Conservation (phyloP, 2,797 vertebrate genomes). For the Syngnathus rostellatus region DNA sequence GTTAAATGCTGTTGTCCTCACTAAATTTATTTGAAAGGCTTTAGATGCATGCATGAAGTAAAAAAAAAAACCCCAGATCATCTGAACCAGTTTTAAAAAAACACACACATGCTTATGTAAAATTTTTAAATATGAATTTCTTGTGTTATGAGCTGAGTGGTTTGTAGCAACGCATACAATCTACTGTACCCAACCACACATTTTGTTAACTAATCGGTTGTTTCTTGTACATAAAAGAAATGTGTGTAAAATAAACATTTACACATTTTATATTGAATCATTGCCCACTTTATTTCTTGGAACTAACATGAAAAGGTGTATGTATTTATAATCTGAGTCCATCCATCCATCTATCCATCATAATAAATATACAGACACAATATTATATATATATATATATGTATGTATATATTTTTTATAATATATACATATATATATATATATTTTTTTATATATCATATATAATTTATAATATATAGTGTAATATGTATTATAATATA, state of each 20-base stretch:
- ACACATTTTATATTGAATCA: neutral
- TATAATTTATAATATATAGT: no score
- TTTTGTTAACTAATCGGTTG: neutral
- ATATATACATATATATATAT: no score
- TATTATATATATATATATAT: no score
- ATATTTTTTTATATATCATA: no score
- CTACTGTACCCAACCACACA: neutral
- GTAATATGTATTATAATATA: no score
- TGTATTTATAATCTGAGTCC: no score
- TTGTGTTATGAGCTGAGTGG: constrained; percentile 38
- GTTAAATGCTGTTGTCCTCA: constrained; percentile 66
- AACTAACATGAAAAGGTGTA: no score
- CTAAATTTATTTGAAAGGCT: constrained; percentile 61
- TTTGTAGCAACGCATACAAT: constrained; percentile 15
- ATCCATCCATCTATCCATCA: no score
- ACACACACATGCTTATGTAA: constrained; percentile 50
- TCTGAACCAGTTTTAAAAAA: constrained; percentile 37
- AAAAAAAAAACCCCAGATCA: constrained; percentile 38
- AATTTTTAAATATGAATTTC: constrained; percentile 63
- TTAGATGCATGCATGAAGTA: constrained; percentile 50
- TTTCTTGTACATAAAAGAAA: neutral
- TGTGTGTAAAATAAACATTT: neutral
- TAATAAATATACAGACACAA: no score
- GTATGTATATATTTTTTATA: no score
- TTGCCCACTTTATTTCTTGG: neutral